phyloP scores from a whole-genome alignment of 2,113 vertebrate genomes.

The Girardinichthys multiradiatus region DNA sequence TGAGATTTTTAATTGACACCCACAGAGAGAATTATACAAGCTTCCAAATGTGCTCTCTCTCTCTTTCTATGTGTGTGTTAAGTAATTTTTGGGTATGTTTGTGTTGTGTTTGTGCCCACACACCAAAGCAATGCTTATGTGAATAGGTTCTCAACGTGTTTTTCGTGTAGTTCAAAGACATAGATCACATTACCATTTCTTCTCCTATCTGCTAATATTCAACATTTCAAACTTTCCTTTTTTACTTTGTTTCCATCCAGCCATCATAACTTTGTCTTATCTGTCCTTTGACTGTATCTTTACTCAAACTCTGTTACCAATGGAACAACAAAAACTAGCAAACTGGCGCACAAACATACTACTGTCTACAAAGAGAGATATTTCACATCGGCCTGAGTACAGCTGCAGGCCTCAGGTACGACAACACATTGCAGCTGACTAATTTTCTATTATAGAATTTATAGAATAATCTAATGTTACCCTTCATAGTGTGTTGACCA shows the following conservation, averaged over 20 bases:
- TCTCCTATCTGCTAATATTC: constrained; percentile 2
- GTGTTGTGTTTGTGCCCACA: constrained; percentile 14
- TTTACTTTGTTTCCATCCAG: neutral
- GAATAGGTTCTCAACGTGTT: constrained; percentile 12
- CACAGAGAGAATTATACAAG: constrained; percentile 73
- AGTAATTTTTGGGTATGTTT: constrained; percentile 3
- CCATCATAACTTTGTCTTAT: constrained; percentile 1
- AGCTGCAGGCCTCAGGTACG: too few relatives aligned
- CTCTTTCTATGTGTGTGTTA: constrained; percentile 20
- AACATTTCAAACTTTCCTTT: neutral
- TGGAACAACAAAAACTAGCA: neutral
- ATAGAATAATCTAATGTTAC: too few relatives aligned
- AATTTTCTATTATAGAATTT: too few relatives aligned
- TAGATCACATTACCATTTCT: constrained; percentile 6
- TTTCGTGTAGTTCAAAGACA: constrained; percentile 21
- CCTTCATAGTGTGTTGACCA: too few relatives aligned
- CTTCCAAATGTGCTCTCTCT: constrained; percentile 53
- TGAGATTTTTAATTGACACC: constrained; percentile 75
- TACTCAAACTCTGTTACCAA: neutral
- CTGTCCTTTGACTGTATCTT: neutral
- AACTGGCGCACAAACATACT: too few relatives aligned
- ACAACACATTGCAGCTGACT: too few relatives aligned
- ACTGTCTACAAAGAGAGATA: too few relatives aligned
- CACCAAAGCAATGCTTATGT: constrained; percentile 25
- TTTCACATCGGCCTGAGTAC: too few relatives aligned